phyloP scores from a whole-genome alignment of 2,797 vertebrate species.

The Antennarius maculatus region DNA sequence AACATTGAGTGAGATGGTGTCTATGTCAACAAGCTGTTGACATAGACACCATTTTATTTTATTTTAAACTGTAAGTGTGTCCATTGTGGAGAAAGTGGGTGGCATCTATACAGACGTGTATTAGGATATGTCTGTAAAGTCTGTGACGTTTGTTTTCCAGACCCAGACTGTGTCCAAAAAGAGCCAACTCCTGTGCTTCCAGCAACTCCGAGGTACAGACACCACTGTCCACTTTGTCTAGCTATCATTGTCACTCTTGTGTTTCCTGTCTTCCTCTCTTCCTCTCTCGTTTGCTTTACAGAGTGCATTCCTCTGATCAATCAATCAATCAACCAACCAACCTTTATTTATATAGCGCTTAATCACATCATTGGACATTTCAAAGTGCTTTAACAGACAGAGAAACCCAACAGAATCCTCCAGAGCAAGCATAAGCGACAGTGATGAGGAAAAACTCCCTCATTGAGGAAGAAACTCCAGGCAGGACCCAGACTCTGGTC shows the following conservation, averaged over 20 bases:
- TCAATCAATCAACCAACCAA: too few relatives aligned
- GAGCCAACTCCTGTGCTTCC: constrained; percentile 74
- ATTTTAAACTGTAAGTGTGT: constrained; percentile 30
- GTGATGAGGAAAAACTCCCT: too few relatives aligned
- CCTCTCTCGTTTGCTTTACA: constrained; percentile 10
- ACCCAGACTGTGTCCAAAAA: constrained; percentile 82
- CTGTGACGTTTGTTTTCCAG: constrained; percentile 74
- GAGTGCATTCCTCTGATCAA: constrained; percentile 55
- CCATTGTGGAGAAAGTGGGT: constrained; percentile 14
- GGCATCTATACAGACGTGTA: constrained; percentile 31
- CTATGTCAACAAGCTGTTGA: constrained; percentile 31
- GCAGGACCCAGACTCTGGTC: too few relatives aligned
- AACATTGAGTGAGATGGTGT: constrained; percentile 32
- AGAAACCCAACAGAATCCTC: too few relatives aligned
- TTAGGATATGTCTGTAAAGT: constrained; percentile 52
- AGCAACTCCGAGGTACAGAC: constrained; percentile 81
- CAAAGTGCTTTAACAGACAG: too few relatives aligned
- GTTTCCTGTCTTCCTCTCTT: neutral
- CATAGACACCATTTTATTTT: too few relatives aligned
- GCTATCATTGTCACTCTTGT: neutral
- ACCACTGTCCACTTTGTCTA: neutral
- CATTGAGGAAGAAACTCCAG: too few relatives aligned
- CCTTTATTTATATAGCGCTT: too few relatives aligned
- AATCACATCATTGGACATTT: too few relatives aligned
- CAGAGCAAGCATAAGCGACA: too few relatives aligned